Base-by-base conservation (phyloP, 2,888 invertebrate species). In the Conistra vaccinii region DNA sequence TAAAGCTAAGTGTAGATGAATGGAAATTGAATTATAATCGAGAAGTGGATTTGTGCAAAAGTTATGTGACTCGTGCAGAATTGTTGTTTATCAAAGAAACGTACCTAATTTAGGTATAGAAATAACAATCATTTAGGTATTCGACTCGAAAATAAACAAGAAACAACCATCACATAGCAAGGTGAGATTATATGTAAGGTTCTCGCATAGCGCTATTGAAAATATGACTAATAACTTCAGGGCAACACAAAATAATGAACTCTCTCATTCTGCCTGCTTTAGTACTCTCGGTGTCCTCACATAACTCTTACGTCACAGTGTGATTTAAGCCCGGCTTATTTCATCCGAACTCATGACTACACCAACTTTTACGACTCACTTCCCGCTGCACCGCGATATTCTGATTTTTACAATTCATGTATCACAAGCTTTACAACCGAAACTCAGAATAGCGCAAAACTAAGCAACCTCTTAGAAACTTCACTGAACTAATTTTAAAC, bases 401-500 rank as follows among this genome's bases (percentile, higher is more conserved):
- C 77, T 75, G 73, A 87, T 88, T 88, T 84, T 83, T 76, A 77
- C 80, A 78, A 73, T 82, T 76, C 76, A 81, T 88, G 85, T 86
- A 81, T 83, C 84, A 82, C 77, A 72, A 80, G 80, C 81, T 87
- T 87, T 83, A 88, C 78, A 76, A 87, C 85, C 81, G 69, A 87
- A 87, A 86, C 74, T 79, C 80, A 73, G 79, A 87, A 87, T 75
- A 83, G 81, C 87, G 76, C 84, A 80, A 81, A 90, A 89, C 88
- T 88, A 89, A 87, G 86, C 85, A 87, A 82, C 85, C 86, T 86
- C 86, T 86, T 85, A 84, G 39, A 79, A 76, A 69, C 65, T 70
- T 69, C 29, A 78, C 42, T 60, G n/a, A 67, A 80, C 81, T 78
- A 67, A 88, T 80, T 87, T 76, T 83, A 81, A 85, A 87, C 89